Conservation (phyloP, 53 echinoderm and acorn worm genomes). For the Astropecten irregularis region DNA sequence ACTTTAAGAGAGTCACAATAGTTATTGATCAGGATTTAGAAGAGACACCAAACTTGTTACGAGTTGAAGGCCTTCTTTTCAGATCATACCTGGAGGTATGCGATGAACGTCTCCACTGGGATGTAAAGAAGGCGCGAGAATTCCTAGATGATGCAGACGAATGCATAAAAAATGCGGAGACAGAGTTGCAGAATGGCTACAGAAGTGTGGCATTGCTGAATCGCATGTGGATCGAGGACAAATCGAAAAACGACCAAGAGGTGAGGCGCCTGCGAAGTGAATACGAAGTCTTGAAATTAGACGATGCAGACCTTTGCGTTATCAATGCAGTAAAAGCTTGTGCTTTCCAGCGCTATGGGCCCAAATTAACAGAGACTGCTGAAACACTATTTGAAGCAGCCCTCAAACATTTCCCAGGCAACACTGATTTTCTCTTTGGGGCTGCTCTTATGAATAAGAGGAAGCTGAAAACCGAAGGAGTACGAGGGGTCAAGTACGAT, state of each 20-base stretch:
- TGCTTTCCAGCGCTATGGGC: not conserved
- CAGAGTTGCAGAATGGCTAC: not conserved
- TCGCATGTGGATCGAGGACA: conserved; percentile 40
- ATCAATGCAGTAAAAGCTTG: conserved; percentile 11
- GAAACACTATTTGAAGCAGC: conserved; percentile 6
- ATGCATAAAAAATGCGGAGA: not conserved
- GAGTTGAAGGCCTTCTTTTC: not conserved
- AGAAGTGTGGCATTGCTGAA: not conserved
- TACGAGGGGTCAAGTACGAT: too few relatives aligned
- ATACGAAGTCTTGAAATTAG: not conserved
- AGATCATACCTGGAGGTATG: conserved; percentile 26
- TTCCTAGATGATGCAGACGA: conserved; percentile 6
- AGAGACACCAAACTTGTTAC: not conserved
- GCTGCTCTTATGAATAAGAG: not conserved
- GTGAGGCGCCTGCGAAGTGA: not conserved
- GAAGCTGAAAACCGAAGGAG: not conserved
- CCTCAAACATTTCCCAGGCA: not conserved
- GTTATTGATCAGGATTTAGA: not conserved
- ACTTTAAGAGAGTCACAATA: not conserved
- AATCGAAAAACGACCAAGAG: not conserved
- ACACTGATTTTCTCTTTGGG: not conserved
- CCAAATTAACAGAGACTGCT: not conserved
- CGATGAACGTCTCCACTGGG: not conserved
- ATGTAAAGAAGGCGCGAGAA: not conserved
- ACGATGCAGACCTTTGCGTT: not conserved